phyloP scores from a whole-genome alignment of 2,797 vertebrate genomes.

The Periparus ater region DNA sequence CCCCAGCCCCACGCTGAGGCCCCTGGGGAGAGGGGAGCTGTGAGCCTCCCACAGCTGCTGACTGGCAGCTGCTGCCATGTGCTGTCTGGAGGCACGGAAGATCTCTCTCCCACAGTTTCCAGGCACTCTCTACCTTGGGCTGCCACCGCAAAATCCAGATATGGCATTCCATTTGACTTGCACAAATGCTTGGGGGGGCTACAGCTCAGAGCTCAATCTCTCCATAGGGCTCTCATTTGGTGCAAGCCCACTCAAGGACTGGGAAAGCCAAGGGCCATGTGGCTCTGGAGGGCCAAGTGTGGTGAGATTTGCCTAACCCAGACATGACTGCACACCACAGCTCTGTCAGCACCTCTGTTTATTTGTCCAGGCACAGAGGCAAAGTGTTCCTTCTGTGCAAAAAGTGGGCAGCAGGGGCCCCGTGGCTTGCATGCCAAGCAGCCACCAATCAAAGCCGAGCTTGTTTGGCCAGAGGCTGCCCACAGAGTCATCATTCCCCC shows the following conservation, averaged over 20 bases:
- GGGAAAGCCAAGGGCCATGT: background rate
- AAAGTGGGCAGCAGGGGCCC: background rate
- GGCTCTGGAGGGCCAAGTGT: accelerated
- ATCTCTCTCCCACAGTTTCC: background rate
- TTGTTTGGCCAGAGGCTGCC: background rate
- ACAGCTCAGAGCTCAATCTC: background rate
- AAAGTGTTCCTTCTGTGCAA: background rate
- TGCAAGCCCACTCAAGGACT: background rate
- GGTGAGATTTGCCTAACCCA: background rate
- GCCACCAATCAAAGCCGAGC: background rate
- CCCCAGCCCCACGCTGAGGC: accelerated
- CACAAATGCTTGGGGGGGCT: background rate
- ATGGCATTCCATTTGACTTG: background rate
- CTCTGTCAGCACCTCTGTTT: background rate
- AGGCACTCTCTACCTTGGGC: background rate
- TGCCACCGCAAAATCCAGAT: background rate
- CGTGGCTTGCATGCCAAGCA: background rate
- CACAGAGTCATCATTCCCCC: background rate
- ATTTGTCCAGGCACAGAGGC: background rate
- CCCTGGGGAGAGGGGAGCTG: background rate
- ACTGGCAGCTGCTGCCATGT: background rate
- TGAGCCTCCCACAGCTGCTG: background rate
- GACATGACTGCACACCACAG: accelerated
- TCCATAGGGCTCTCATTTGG: accelerated
- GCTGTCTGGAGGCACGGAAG: background rate